Conservation (phyloP, 30 jellyfish, hydroid and myxozoan species). For the Aurelia coerulea region DNA sequence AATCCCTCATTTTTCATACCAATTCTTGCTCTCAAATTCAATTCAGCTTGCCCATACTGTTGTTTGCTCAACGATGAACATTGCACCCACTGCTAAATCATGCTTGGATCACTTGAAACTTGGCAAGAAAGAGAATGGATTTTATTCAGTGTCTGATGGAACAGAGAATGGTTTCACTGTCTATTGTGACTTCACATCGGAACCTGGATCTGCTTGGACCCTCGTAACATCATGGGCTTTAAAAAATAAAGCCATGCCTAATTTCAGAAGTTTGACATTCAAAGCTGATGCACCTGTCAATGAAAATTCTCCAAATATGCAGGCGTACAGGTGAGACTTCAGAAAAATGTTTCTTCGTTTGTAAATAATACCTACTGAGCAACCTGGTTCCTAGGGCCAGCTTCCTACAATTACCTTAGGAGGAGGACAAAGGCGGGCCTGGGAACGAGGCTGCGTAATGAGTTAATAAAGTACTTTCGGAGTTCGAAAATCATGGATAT, state of each 20-base stretch:
- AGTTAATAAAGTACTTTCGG: too few species aligned
- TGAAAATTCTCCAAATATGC: constrained; percentile 32
- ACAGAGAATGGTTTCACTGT: background rate
- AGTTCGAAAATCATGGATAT: too few species aligned
- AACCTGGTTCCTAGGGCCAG: too few species aligned
- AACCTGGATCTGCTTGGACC: constrained; percentile 64
- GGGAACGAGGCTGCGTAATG: too few species aligned
- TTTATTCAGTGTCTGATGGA: background rate
- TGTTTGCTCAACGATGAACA: too few species aligned
- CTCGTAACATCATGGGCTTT: constrained; percentile 36
- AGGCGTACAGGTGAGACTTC: background rate
- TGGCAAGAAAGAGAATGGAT: constrained; percentile 16
- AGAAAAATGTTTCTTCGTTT: too few species aligned
- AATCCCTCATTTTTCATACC: too few species aligned
- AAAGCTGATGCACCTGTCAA: constrained; percentile 25
- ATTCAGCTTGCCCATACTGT: too few species aligned
- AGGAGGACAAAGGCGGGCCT: too few species aligned
- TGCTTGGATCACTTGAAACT: constrained; percentile 30
- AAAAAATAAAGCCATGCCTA: background rate
- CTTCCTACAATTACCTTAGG: too few species aligned
- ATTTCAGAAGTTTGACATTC: background rate
- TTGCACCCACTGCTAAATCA: constrained; percentile 1
- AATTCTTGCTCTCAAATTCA: too few species aligned
- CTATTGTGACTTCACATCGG: constrained; percentile 45
- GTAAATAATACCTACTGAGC: too few species aligned